Base-by-base conservation (phyloP, 2,888 invertebrate species). In the Microplitis deprimator region DNA sequence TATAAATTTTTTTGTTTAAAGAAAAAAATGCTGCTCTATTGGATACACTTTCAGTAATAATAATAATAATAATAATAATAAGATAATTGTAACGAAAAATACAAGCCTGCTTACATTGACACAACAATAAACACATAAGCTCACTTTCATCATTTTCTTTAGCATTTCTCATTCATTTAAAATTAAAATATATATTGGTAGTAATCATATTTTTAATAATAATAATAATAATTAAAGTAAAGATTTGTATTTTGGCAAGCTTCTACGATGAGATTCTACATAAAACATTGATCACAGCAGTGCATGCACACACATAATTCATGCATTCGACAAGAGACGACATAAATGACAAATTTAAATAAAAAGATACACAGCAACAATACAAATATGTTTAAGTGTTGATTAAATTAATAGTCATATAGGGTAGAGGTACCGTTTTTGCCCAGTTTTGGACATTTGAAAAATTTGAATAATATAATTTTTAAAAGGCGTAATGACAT, bases 231-330 rank as follows among this genome's bases (percentile, higher is more conserved):
- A 69, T 50, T 39, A 16, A 62, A 72, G 38, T 72, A 29, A 72
- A 70, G 61, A 60, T 7, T 72, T 72, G 71, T 16, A 16, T 60
- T 81, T 82, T 77, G 79, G 81, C 84, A 83, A 84, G 84, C 83
- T 79, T 79, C 82, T 82, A 82, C 76, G 50, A 78, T 76, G 75
- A 82, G 79, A 77, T 78, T 82, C 76, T 81, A 81, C 75, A 67
- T 75, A 78, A 75, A 81, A 80, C 68, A 76, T 81, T 76, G 80
- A 84, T 85, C 85, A 85, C 84, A 84, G 81, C 81, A 69, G 79
- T 80, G 81, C 82, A 77, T 83, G 82, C 84, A 84, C 50, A 50
- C 81, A 81, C 81, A 76, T 75, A 79, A 77, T 76, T 82, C 85
- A 85, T 85, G 85, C 85, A 84, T 83, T 77, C 78, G 68, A 76